A percentile compares a stretch with the other conserved stretches of the same genome.
Conservation (phyloP, 1,140 invertebrate genomes). For the Cepaea nemoralis region DNA sequence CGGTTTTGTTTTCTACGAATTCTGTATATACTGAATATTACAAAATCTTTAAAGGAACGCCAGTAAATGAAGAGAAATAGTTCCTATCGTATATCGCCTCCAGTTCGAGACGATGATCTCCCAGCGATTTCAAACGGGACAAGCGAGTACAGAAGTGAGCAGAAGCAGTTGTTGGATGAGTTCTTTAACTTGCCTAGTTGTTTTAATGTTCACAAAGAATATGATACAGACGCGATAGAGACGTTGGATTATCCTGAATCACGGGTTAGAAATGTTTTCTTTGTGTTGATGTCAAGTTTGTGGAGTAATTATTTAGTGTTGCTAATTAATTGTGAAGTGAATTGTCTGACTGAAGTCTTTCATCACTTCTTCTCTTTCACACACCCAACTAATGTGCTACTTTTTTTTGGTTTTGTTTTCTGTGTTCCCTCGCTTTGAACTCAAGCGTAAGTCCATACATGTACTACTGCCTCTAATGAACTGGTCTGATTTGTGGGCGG, state of each 20-base stretch:
- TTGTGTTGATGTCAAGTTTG: too few species aligned
- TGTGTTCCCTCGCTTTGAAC: too few species aligned
- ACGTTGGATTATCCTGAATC: background rate
- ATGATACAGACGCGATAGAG: background rate
- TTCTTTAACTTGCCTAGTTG: slow-evolving; percentile 1
- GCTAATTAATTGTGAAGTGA: too few species aligned
- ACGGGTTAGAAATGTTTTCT: background rate
- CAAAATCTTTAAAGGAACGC: background rate
- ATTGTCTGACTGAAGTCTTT: too few species aligned
- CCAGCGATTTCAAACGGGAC: background rate
- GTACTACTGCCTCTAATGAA: too few species aligned
- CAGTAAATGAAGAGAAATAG: slow-evolving; percentile 6
- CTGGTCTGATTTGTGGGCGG: too few species aligned
- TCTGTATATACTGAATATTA: background rate
- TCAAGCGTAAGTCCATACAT: too few species aligned
- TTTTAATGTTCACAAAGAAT: background rate
- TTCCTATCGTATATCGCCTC: slow-evolving; percentile 9
- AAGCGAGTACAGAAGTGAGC: background rate
- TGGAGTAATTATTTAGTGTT: too few species aligned
- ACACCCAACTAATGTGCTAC: too few species aligned
- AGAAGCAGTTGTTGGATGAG: background rate
- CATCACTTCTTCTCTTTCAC: too few species aligned
- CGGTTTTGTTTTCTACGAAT: background rate
- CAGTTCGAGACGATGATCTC: background rate
- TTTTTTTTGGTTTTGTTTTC: too few species aligned